phyloP scores from a whole-genome alignment of 1,140 invertebrate genomes.

The Drosophila sproati region DNA sequence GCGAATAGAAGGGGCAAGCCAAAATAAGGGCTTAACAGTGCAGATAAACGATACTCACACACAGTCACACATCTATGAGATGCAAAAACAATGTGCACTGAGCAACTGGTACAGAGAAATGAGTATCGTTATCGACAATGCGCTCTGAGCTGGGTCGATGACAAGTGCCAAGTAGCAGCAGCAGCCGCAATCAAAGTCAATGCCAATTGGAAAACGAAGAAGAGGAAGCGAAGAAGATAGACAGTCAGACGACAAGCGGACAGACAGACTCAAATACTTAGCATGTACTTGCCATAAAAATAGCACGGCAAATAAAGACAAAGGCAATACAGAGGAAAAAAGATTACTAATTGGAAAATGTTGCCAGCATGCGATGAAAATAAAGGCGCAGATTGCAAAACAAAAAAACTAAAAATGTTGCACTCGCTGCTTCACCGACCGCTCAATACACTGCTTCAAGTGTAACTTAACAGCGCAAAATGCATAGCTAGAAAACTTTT shows the following conservation, averaged over 20 bases:
- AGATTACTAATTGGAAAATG: constrained; percentile 72
- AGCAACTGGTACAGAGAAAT: constrained; percentile 28
- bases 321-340: constrained; percentile 38
- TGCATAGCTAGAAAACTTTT: background rate
- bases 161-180: background rate
- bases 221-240: constrained; percentile 12
- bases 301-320: constrained; percentile 54
- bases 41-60: background rate
- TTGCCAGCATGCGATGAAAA: constrained; percentile 36
- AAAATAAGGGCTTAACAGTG: constrained; percentile 1
- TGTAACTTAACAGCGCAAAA: background rate
- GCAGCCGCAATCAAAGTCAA: constrained; percentile 27
- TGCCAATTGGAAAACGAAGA: constrained; percentile 26
- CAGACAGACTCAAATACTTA: constrained; percentile 7
- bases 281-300: constrained; percentile 48
- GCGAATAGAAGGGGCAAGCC: constrained; percentile 9
- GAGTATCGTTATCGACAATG: constrained; percentile 34
- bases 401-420: constrained; percentile 7
- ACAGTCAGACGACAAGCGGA: constrained; percentile 1
- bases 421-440: background rate
- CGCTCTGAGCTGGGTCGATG: constrained; percentile 20
- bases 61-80: background rate
- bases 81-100: constrained; percentile 1
- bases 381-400: constrained; percentile 34
- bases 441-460: background rate